Conservation (phyloP, 2,113 vertebrate genomes). For the Tringa solitaria region DNA sequence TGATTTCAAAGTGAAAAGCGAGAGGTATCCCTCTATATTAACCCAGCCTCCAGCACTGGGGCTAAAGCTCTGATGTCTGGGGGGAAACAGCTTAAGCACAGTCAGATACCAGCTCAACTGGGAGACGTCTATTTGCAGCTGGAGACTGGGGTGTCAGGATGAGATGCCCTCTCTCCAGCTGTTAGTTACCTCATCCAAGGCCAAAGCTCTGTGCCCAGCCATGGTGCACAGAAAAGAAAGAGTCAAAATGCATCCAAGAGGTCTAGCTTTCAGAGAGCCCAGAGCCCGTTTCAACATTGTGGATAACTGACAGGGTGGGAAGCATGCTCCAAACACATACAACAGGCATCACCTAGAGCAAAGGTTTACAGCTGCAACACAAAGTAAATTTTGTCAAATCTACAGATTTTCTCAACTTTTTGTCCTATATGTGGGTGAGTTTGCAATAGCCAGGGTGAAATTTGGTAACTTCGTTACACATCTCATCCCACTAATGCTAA, state of each 20-base stretch:
- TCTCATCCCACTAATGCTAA: neutral
- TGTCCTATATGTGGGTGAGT: neutral
- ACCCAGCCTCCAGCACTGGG: neutral
- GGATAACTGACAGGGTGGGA: neutral
- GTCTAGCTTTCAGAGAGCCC: neutral
- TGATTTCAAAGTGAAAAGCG: neutral
- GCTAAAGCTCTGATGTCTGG: neutral
- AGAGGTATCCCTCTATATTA: neutral
- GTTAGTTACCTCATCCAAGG: neutral
- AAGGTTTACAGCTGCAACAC: neutral
- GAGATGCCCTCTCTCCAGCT: neutral
- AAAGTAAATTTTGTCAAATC: neutral
- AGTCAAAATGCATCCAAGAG: neutral
- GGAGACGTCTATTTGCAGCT: neutral
- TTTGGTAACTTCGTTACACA: neutral
- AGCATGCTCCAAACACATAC: neutral
- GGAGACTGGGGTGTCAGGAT: neutral
- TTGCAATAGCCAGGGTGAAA: neutral
- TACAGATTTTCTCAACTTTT: neutral
- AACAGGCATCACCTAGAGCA: neutral
- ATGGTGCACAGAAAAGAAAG: rapidly evolving
- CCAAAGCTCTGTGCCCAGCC: neutral
- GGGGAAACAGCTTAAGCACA: neutral
- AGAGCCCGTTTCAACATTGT: neutral
- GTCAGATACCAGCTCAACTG: neutral